Evolutionary conservation across 2,888 invertebrate species (phyloP).

Genomic region (Terebella lapidaria): DNA sequence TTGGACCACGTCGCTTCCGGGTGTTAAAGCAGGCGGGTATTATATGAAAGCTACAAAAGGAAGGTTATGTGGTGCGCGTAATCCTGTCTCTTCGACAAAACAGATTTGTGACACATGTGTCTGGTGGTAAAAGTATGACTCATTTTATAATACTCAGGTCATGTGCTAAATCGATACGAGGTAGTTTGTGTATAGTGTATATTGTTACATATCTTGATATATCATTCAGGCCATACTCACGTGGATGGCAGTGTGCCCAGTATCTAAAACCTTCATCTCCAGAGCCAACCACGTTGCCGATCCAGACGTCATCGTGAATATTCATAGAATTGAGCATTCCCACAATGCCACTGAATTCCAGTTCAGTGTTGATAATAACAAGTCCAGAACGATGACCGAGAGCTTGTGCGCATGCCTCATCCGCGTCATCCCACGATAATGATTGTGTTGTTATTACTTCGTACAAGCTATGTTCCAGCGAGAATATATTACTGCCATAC

Average conservation of each 20-base stretch:
- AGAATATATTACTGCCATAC: neutral
- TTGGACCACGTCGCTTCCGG: too few relatives aligned
- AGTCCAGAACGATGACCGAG: neutral
- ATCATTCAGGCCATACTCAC: too few relatives aligned
- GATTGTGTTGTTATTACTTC: neutral
- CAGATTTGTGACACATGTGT: too few relatives aligned
- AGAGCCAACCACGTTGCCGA: neutral
- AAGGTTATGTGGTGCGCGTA: too few relatives aligned
- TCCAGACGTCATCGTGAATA: neutral
- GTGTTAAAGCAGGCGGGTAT: too few relatives aligned
- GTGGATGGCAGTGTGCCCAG: neutral
- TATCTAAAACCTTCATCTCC: neutral
- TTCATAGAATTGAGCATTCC: neutral
- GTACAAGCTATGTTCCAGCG: neutral
- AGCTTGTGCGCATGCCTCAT: neutral
- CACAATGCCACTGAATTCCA: neutral
- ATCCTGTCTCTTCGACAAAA: too few relatives aligned
- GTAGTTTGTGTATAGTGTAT: too few relatives aligned
- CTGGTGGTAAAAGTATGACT: too few relatives aligned
- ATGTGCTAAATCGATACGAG: too few relatives aligned
- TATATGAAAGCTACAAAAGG: too few relatives aligned
- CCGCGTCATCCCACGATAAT: neutral
- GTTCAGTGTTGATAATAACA: neutral
- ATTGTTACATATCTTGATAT: too few relatives aligned
- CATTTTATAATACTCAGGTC: too few relatives aligned